Conservation (phyloP, 64 coral and sea anemone genomes). For the Platygyra sinensis region DNA sequence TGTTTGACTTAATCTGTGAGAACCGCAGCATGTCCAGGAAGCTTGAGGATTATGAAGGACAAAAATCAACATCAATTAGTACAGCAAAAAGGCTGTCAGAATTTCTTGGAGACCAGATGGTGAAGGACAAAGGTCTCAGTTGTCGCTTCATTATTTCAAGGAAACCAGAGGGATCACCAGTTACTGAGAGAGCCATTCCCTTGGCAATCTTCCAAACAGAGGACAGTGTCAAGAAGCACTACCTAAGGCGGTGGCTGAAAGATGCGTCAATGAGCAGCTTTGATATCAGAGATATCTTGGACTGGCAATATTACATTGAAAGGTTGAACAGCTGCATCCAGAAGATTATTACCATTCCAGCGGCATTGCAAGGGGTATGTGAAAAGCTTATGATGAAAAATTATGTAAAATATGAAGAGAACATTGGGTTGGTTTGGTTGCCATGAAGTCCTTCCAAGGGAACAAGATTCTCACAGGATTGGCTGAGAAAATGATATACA, state of each 20-base stretch:
- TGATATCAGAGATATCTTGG: constrained; percentile 88
- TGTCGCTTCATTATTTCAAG: constrained; percentile 96
- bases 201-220: constrained; percentile 97
- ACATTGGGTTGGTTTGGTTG: too few species aligned
- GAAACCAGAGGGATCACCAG: constrained; percentile 93
- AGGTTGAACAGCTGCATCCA: constrained; percentile 95
- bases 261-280: constrained; percentile 81
- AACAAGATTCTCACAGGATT: too few species aligned
- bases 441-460: too few species aligned
- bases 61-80: constrained; percentile 98
- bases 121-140: constrained; percentile 98
- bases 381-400: not conserved
- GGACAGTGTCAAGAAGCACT: constrained; percentile 72
- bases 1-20: constrained; percentile 93
- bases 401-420: too few species aligned
- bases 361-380: constrained; percentile 91
- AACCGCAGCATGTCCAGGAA: constrained; percentile 99
- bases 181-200: constrained; percentile 95
- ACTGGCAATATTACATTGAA: constrained; percentile 99
- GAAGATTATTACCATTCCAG: constrained; percentile 99
- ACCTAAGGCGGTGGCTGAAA: constrained; percentile 90
- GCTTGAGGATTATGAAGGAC: constrained; percentile 88
- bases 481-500: too few species aligned
- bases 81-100: constrained; percentile 96
- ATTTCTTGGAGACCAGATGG: constrained; percentile 99